Conservation (phyloP, 37 sponge, comb jelly and placozoan species). For the Diacarnus erythraeanus region DNA sequence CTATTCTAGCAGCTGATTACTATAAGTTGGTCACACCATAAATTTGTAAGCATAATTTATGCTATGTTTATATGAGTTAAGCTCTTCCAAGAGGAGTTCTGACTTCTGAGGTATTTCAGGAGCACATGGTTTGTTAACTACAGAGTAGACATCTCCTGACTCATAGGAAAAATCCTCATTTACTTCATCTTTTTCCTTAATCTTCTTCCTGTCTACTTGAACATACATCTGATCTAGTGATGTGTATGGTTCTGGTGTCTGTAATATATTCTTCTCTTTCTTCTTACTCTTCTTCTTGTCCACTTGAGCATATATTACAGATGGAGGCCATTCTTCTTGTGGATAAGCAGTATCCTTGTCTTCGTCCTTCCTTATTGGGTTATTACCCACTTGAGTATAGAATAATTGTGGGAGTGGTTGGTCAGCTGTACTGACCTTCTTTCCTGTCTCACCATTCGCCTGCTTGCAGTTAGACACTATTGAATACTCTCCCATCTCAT, state of each 20-base stretch:
- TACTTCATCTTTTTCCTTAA: background rate
- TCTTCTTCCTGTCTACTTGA: background rate
- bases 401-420: background rate
- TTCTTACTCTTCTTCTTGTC: background rate
- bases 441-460: background rate
- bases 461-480: background rate
- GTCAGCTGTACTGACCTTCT: no score
- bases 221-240: background rate
- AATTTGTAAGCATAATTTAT: no score
- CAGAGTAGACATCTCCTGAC: background rate
- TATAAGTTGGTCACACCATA: no score
- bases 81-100: background rate
- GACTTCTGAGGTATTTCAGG: background rate
- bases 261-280: background rate
- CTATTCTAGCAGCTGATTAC: no score
- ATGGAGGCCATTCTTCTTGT: background rate
- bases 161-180: background rate
- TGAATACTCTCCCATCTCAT: background rate
- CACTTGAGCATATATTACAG: background rate
- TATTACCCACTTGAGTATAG: background rate
- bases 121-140: background rate
- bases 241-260: background rate
- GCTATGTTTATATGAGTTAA: no score
- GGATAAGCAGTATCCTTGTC: background rate
- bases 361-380: background rate